A percentile compares a stretch with the other conserved stretches of the same genome.
phyloP scores from a whole-genome alignment of 2,888 invertebrate species.

The Apantesis nais region DNA sequence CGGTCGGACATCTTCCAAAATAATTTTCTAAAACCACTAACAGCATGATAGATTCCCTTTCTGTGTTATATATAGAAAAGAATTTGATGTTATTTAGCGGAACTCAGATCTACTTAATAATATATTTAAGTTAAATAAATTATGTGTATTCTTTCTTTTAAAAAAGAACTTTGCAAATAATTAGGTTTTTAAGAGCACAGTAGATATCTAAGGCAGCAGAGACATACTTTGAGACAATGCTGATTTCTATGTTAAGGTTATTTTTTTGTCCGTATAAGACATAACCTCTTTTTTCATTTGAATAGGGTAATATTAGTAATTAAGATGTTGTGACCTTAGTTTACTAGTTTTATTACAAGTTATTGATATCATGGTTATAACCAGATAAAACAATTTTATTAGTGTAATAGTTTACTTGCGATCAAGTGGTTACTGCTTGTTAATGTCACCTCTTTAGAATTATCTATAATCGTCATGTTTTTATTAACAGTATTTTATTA shows the following conservation, averaged over 20 bases:
- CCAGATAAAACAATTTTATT: too few relatives aligned
- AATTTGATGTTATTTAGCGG: conserved; percentile 39
- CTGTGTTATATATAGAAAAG: conserved; percentile 35
- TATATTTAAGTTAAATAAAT: conserved; percentile 7
- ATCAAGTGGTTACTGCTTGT: not conserved
- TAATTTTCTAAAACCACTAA: conserved; percentile 58
- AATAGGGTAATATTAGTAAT: not conserved
- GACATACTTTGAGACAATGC: not conserved
- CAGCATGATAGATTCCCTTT: conserved; percentile 57
- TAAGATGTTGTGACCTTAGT: not conserved
- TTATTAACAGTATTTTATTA: too few relatives aligned
- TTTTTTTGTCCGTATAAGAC: not conserved
- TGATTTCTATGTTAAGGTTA: not conserved
- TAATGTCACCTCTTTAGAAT: too few relatives aligned
- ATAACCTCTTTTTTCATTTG: not conserved
- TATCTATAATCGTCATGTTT: too few relatives aligned
- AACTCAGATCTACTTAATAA: conserved; percentile 20
- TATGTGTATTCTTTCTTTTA: too few relatives aligned
- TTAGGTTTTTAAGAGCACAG: not conserved
- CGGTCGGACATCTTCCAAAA: conserved; percentile 63
- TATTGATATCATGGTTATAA: too few relatives aligned
- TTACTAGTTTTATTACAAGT: too few relatives aligned
- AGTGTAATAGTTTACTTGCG: not conserved
- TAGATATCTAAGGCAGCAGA: not conserved
- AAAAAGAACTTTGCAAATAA: not conserved